Base-by-base conservation (phyloP, 2,888 invertebrate genomes). In the Scrobipalpa atriplicella region DNA sequence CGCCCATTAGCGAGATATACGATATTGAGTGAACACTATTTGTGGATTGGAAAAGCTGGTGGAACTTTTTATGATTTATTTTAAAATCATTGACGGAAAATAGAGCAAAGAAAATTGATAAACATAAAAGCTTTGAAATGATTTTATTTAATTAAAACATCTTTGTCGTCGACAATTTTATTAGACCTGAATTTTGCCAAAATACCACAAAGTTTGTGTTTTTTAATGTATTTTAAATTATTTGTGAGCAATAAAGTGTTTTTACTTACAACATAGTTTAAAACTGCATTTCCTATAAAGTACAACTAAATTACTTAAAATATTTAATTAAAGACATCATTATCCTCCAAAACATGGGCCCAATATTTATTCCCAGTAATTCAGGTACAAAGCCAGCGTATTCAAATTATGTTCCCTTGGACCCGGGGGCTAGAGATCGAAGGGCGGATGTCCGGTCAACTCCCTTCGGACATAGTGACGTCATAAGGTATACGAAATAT, bases 391-490 rank as follows among this genome's bases (percentile, higher is more conserved):
- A 80, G 79, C 77, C 62, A 66, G 64, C 66, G 61, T 66, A 73
- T 81, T 82, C 79, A 80, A 73, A 82, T 80, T 73, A 82, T 41
- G 19, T 18, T 8, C 62, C 62, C 52, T 41, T 21, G 21, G 65
- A 64, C 74, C 67, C 69, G 75, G 81, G 89, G 90, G 89, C 86
- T 77, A 82, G 81, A 87, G 90, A 89, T 87, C 90, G 89, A 83
- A 88, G 87, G 87, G 85, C 89, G 85, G 85, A 87, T 85, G 75
- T 89, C 88, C 89, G 90, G 90, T 83, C 89, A 86, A 83, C 81
- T 83, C 85, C 81, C 85, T 88, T 86, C 85, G 84, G 85, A 88
- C 87, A 11, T 38, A 29, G 16, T 63, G 18, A 6, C 21, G 56
- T 36, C 21, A 38, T 21, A 16, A 16, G 1, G 0, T 54, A 54